Conservation (phyloP, 2,888 invertebrate genomes). For the Cosmopolites sordidus region DNA sequence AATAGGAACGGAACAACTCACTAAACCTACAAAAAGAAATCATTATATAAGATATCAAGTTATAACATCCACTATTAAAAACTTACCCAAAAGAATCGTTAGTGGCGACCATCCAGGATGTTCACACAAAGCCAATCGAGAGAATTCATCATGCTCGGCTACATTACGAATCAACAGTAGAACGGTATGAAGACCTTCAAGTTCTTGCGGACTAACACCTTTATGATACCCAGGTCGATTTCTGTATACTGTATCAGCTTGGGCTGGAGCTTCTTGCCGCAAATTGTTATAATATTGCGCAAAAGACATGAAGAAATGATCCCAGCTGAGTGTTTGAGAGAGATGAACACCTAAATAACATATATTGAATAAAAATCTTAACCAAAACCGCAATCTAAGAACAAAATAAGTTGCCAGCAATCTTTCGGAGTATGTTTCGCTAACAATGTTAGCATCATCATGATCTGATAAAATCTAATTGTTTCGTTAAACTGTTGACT, state of each 20-base stretch:
- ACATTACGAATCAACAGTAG: constrained; percentile 73
- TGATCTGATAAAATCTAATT: too few relatives aligned
- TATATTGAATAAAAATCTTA: not conserved
- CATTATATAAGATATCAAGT: not conserved
- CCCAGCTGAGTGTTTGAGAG: constrained; percentile 64
- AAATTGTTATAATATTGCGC: constrained; percentile 66
- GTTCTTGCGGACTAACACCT: constrained; percentile 73
- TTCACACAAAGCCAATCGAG: constrained; percentile 77
- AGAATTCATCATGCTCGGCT: constrained; percentile 74
- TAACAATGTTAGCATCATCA: too few relatives aligned
- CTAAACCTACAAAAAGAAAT: constrained; percentile 57
- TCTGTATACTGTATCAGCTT: constrained; percentile 61
- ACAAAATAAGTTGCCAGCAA: too few relatives aligned
- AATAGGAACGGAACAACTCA: constrained; percentile 83
- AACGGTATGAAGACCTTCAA: constrained; percentile 81
- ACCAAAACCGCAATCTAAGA: too few relatives aligned
- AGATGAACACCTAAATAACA: constrained; percentile 27
- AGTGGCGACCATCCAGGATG: constrained; percentile 85
- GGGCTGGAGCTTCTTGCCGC: constrained; percentile 64
- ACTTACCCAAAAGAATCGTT: constrained; percentile 59
- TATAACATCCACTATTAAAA: not conserved
- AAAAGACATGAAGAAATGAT: constrained; percentile 80
- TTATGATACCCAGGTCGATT: constrained; percentile 47
- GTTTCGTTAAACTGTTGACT: too few relatives aligned
- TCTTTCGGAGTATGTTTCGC: too few relatives aligned